These are phyloP conservation scores for Leptinotarsa juncta DNA, from an alignment of 2,888 invertebrate genomes.

Conservation along the genomic window DNA sequence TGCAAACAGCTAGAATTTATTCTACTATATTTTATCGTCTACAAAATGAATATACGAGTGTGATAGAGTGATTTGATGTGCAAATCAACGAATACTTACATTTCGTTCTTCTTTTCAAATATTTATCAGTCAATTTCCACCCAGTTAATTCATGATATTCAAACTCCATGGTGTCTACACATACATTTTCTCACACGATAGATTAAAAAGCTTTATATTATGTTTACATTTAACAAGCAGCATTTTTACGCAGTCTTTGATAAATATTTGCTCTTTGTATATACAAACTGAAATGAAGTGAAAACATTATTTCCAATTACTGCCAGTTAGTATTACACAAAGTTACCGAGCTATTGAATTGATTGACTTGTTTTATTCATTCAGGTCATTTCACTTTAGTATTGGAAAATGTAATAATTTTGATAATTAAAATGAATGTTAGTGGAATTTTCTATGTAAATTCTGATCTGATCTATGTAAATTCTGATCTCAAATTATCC, in stretches of 20 bases:
- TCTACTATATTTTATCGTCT: no score
- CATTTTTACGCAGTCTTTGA: conserved; percentile 53
- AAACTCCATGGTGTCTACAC: neutral
- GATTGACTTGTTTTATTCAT: neutral
- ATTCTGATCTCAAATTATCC: no score
- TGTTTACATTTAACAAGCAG: conserved; percentile 53
- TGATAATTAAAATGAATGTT: neutral
- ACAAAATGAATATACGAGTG: no score
- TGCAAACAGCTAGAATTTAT: no score
- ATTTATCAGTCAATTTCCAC: neutral
- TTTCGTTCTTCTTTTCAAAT: neutral
- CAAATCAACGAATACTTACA: neutral
- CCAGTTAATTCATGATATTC: neutral
- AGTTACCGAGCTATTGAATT: conserved; percentile 13
- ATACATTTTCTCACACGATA: conserved; percentile 43
- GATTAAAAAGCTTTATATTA: conserved; percentile 43
- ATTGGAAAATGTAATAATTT: neutral
- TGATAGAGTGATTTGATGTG: no score
- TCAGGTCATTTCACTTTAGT: neutral
- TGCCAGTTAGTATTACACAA: conserved; percentile 4
- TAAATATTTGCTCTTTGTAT: conserved; percentile 56
- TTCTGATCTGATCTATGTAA: no score
- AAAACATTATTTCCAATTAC: conserved; percentile 52
- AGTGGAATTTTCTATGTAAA: no score
- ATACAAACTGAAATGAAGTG: conserved; percentile 55